Percentiles rank a stretch among this genome's conserved stretches.
These are phyloP conservation scores for Eueremaeus valkanovi DNA, from an alignment of 2,888 invertebrate species.

Conservation along the genomic window DNA sequence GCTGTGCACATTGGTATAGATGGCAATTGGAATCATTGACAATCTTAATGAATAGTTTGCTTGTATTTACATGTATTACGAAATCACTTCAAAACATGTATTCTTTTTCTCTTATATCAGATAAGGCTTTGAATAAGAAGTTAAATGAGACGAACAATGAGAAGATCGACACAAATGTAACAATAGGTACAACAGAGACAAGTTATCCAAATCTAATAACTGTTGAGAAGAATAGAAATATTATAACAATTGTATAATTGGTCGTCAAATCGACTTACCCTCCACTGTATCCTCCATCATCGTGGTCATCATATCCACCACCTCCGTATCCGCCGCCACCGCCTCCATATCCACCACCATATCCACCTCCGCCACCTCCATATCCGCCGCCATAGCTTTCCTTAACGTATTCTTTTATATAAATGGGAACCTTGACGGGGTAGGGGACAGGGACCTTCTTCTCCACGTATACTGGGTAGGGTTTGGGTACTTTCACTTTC, in stretches of 20 bases:
- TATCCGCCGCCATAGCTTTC: background rate
- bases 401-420: background rate
- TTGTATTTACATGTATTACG: no score
- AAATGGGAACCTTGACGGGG: conserved; percentile 30
- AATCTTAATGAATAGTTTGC: no score
- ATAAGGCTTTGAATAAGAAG: no score
- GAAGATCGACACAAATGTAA: no score
- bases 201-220: no score
- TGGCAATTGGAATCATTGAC: no score
- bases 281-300: background rate
- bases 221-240: background rate
- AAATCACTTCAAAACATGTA: no score
- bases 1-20: no score
- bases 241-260: background rate
- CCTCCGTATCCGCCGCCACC: background rate
- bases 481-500: conserved; percentile 37
- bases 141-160: no score
- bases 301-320: background rate
- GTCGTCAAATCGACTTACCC: background rate
- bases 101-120: no score
- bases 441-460: conserved; percentile 37
- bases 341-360: conserved; percentile 5
- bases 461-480: conserved; percentile 18
- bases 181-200: no score
- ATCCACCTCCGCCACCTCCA: background rate